These are phyloP conservation scores for Lottia gigantea DNA, from an alignment of 2,888 invertebrate species.

Conservation along the genomic window DNA sequence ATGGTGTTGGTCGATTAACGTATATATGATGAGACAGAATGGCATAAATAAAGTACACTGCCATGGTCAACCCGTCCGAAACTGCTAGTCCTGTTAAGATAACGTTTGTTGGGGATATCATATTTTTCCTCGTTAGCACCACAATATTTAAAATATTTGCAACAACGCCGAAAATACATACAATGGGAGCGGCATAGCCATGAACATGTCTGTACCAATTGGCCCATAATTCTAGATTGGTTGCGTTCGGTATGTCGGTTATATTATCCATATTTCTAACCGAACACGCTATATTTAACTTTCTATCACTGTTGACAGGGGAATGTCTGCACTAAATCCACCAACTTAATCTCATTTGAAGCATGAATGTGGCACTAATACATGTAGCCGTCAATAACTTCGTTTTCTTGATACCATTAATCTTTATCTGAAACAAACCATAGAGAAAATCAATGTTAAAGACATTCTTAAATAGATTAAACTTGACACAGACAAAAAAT, in stretches of 20 bases:
- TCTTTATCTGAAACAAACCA: no score
- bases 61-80: slow-evolving; percentile 89
- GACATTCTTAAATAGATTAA: no score
- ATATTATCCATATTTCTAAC: no score
- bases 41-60: slow-evolving; percentile 90
- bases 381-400: no score
- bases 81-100: slow-evolving; percentile 87
- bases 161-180: slow-evolving; percentile 90
- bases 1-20: slow-evolving; percentile 44
- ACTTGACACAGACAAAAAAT: no score
- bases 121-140: slow-evolving; percentile 88
- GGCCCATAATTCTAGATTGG: slow-evolving; percentile 7
- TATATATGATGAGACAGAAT: slow-evolving; percentile 73
- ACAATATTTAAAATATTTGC: slow-evolving; percentile 91
- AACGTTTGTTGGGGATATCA: slow-evolving; percentile 89
- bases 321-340: no score
- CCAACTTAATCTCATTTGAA: no score
- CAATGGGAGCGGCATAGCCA: slow-evolving; percentile 85
- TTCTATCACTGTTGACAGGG: no score
- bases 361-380: no score
- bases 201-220: slow-evolving; percentile 72
- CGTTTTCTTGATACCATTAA: no score
- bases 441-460: no score
- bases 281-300: no score
- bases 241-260: neutral